Conservation (phyloP, 2,797 vertebrate genomes). For the Diplodus sargus region DNA sequence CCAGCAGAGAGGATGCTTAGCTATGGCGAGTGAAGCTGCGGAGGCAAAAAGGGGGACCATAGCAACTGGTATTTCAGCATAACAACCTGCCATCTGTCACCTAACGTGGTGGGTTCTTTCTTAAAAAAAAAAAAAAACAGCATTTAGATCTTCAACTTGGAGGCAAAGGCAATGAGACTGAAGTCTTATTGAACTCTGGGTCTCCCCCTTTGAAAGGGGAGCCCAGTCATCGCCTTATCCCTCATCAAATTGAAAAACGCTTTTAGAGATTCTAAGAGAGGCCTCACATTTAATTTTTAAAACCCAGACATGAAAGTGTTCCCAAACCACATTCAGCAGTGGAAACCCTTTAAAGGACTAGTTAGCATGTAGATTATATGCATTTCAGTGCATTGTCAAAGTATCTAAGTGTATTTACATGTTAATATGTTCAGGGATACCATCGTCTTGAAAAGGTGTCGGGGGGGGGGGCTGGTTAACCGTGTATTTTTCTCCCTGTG, state of each 20-base stretch:
- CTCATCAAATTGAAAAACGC: slow-evolving; percentile 82
- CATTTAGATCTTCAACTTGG: slow-evolving; percentile 78
- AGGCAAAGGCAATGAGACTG: slow-evolving; percentile 79
- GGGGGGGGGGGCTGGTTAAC: slow-evolving; percentile 77
- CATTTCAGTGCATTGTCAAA: slow-evolving; percentile 83
- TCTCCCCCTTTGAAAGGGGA: slow-evolving; percentile 76
- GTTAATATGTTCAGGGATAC: slow-evolving; percentile 85
- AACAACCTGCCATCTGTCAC: slow-evolving; percentile 82
- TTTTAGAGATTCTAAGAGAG: slow-evolving; percentile 77
- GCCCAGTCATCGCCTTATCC: slow-evolving; percentile 78
- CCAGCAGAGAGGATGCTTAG: slow-evolving; percentile 66
- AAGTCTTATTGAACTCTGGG: slow-evolving; percentile 82
- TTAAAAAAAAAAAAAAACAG: slow-evolving; percentile 54
- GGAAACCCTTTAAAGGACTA: slow-evolving; percentile 83
- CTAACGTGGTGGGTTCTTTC: slow-evolving; percentile 68
- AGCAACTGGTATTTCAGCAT: slow-evolving; percentile 74
- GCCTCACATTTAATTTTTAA: slow-evolving; percentile 85
- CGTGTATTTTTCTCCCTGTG: slow-evolving; percentile 74
- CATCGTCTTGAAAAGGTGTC: slow-evolving; percentile 80
- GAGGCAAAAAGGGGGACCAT: slow-evolving; percentile 66
- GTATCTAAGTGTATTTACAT: slow-evolving; percentile 87
- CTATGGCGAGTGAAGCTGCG: slow-evolving; percentile 49
- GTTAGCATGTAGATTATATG: slow-evolving; percentile 88
- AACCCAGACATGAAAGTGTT: slow-evolving; percentile 86
- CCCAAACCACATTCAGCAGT: slow-evolving; percentile 79